Base-by-base conservation (phyloP, 1,140 invertebrate species). In the Cydia splendana region DNA sequence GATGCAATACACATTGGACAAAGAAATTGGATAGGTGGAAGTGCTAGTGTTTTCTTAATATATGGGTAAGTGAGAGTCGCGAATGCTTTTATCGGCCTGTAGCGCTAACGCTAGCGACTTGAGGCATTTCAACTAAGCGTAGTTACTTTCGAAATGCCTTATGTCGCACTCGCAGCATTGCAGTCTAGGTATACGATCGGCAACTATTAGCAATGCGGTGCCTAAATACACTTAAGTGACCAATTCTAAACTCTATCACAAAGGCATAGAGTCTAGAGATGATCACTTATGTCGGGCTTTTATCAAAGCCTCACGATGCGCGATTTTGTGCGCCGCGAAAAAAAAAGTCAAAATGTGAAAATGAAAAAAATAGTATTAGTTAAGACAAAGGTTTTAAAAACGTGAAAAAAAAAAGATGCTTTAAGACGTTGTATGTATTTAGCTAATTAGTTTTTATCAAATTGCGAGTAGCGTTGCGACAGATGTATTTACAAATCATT, bases 361-460 rank as follows among this genome's bases (percentile, higher is more conserved):
- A 71, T 42, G 30, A 71, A 71, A 71, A 71, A 71, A 71, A 71
- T 71, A 45, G 67, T 71, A 71, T 71, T 38, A 71, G 30, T 38
- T 38, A 71, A 38, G 67, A 71, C n/a, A 71, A 71, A 71, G 34
- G 34, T 71, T 71, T 42, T 42, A 71, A 71, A 62, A 71, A 71
- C 30, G 34, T 38, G 67, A 71, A 71, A 71, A 71, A 71, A 67
- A 71, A 71, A 45, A 71, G 67, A 71, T 71, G 67, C 67, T 71
- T 71, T 71, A 71, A 71, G 67, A 71, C 67, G 45, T 42, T 71
- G 67, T 71, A 71, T 71, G 34, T 71, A 71, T 71, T 71, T 71
- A 71, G 67, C 34, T 71, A 42, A 71, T 71, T 71, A 69, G 38
- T 42, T 71, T 62, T 71, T 71, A 71, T 71, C 30, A 71, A 71